These are phyloP conservation scores for Agonopterix arenella DNA, from an alignment of 2,888 invertebrate genomes.

Conservation along the genomic window DNA sequence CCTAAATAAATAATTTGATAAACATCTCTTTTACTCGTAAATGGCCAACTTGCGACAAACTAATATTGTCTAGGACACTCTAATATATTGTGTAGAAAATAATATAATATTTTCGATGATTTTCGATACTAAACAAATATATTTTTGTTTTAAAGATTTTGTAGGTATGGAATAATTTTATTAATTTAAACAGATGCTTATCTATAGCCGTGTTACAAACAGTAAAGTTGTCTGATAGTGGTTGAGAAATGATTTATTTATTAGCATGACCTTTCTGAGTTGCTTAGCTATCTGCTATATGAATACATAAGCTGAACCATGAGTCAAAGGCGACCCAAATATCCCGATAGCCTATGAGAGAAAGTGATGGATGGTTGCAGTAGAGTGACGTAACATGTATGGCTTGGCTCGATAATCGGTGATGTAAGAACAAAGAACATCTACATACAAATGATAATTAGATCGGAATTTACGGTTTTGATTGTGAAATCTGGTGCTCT, in stretches of 20 bases:
- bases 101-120: too few species aligned
- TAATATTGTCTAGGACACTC: too few species aligned
- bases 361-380: constrained; percentile 64
- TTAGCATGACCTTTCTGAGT: constrained; percentile 45
- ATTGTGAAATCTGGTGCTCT: neutral
- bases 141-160: too few species aligned
- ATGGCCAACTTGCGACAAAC: too few species aligned
- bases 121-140: too few species aligned
- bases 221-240: neutral
- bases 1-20: too few species aligned
- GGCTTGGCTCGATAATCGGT: constrained; percentile 25
- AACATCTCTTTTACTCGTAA: too few species aligned
- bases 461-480: constrained; percentile 20
- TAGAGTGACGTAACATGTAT: constrained; percentile 46
- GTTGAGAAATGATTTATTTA: constrained; percentile 32
- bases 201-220: too few species aligned
- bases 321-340: constrained; percentile 58
- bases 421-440: constrained; percentile 30
- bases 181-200: too few species aligned
- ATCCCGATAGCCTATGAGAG: constrained; percentile 53
- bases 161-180: too few species aligned
- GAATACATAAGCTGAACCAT: constrained; percentile 52
- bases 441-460: constrained; percentile 30
- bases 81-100: too few species aligned
- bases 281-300: constrained; percentile 42